Conservation (phyloP, 2,888 invertebrate genomes). For the Eupithecia centaureata region DNA sequence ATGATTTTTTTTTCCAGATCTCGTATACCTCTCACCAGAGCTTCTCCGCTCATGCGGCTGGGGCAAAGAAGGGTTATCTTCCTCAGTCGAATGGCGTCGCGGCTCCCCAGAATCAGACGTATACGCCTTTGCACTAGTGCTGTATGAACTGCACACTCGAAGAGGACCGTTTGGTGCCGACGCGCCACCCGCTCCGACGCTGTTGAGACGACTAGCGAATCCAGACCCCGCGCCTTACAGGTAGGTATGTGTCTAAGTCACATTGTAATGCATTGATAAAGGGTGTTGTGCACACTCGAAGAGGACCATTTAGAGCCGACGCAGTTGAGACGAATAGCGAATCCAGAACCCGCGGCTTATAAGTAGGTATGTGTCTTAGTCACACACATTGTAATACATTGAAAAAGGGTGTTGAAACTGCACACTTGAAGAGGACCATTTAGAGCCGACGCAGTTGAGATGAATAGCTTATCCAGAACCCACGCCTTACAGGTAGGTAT, state of each 20-base stretch:
- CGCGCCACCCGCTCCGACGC: slow-evolving; percentile 86
- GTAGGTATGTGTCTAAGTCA: slow-evolving; percentile 78
- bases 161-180: slow-evolving; percentile 93
- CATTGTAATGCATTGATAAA: no score
- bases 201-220: slow-evolving; percentile 85
- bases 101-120: slow-evolving; percentile 92
- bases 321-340: slow-evolving; percentile 85
- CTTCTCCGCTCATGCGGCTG: slow-evolving; percentile 84
- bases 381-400: slow-evolving; percentile 24
- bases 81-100: slow-evolving; percentile 61
- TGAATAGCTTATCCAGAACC: slow-evolving; percentile 82
- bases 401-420: slow-evolving; percentile 87
- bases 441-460: slow-evolving; percentile 86
- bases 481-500: slow-evolving; percentile 85
- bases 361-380: slow-evolving; percentile 83
- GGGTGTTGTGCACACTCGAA: no score
- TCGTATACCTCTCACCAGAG: slow-evolving; percentile 93
- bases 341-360: slow-evolving; percentile 76
- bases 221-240: slow-evolving; percentile 82
- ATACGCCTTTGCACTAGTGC: slow-evolving; percentile 93
- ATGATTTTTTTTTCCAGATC: slow-evolving; percentile 73
- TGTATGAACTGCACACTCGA: slow-evolving; percentile 94
- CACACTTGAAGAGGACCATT: slow-evolving; percentile 94
- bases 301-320: slow-evolving; percentile 83
- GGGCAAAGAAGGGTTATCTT: slow-evolving; percentile 63